Percentiles rank a stretch among this genome's conserved stretches.
These are phyloP conservation scores for Copidosoma aretas DNA, from an alignment of 2,888 invertebrate genomes.

Conservation along the genomic window DNA sequence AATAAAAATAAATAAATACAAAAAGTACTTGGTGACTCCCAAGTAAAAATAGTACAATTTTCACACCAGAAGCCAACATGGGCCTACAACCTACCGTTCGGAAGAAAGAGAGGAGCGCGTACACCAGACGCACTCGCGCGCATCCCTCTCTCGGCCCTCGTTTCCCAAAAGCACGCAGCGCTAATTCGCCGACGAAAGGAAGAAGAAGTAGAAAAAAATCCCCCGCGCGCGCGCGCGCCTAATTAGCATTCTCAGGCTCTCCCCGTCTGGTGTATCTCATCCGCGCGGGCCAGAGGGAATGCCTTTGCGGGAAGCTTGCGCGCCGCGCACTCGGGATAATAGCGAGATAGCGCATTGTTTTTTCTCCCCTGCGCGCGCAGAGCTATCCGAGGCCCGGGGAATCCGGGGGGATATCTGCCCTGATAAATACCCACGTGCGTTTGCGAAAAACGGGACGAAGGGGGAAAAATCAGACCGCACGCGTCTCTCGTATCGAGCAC, in stretches of 20 bases:
- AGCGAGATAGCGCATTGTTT: neutral
- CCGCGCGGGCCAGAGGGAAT: too few relatives aligned
- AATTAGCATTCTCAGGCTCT: constrained; percentile 13
- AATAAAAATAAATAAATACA: too few relatives aligned
- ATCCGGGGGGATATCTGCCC: constrained; percentile 4
- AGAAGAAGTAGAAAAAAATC: neutral
- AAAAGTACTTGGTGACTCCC: too few relatives aligned
- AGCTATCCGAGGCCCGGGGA: neutral
- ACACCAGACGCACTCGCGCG: neutral
- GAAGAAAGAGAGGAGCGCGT: too few relatives aligned
- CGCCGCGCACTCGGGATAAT: too few relatives aligned
- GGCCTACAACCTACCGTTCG: too few relatives aligned
- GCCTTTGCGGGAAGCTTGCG: too few relatives aligned
- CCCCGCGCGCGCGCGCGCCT: neutral
- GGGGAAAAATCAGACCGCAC: too few relatives aligned
- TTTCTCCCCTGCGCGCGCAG: neutral
- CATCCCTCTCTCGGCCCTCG: neutral
- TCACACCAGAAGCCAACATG: too few relatives aligned
- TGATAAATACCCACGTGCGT: constrained; percentile 2
- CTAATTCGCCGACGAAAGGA: neutral
- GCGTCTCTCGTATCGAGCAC: too few relatives aligned
- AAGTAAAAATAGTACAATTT: too few relatives aligned
- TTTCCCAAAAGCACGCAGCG: neutral
- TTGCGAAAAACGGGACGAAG: too few relatives aligned
- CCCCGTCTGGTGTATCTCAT: neutral